Percentiles rank a stretch among this genome's conserved stretches.
These are phyloP conservation scores for Leptobrachium leishanense DNA, from an alignment of 2,113 vertebrate genomes.

Conservation along the genomic window DNA sequence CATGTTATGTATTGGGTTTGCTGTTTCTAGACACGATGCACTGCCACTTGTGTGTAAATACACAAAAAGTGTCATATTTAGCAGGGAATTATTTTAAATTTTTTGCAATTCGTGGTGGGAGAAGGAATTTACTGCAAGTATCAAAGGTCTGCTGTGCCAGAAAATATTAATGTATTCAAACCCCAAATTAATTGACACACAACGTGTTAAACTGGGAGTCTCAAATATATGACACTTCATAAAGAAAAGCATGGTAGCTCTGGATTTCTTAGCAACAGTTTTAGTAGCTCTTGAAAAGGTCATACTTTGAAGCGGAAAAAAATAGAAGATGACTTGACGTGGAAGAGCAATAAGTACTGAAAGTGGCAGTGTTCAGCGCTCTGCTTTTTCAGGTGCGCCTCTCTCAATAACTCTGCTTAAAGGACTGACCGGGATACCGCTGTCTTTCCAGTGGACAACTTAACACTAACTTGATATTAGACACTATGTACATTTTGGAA, in stretches of 20 bases:
- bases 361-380: slow-evolving; percentile 28
- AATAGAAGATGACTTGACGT: slow-evolving; percentile 32
- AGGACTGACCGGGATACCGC: slow-evolving; percentile 32
- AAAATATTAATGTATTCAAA: neutral
- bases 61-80: no score
- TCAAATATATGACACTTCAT: neutral
- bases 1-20: no score
- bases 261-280: slow-evolving; percentile 2
- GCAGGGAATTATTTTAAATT: no score
- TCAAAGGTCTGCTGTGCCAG: no score
- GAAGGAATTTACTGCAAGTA: no score
- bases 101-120: no score
- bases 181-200: neutral
- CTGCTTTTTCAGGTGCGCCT: slow-evolving; percentile 43
- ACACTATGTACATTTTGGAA: slow-evolving; percentile 26
- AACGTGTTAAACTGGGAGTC: neutral
- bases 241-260: slow-evolving; percentile 1
- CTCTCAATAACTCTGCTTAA: slow-evolving; percentile 35
- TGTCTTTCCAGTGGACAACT: slow-evolving; percentile 43
- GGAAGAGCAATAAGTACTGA: slow-evolving; percentile 23
- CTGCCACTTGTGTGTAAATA: no score
- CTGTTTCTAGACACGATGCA: no score
- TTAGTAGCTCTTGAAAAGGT: slow-evolving; percentile 28
- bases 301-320: slow-evolving; percentile 16
- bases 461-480: slow-evolving; percentile 42